Evolutionary conservation across 2,113 vertebrate genomes (phyloP).

Genomic region (Grammomys surdaster): DNA sequence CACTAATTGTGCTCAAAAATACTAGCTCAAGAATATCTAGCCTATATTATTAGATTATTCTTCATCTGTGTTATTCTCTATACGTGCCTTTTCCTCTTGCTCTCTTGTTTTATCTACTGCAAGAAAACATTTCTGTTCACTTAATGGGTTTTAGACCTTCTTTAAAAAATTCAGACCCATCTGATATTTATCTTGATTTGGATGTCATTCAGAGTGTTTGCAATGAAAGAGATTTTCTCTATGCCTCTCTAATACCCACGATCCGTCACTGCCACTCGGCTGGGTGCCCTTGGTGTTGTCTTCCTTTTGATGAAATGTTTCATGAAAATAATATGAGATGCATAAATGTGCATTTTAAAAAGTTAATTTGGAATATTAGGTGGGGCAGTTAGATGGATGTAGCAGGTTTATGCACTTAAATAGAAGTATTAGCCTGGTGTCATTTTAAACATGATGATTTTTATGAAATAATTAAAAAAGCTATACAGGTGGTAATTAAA

Average conservation of each 20-base stretch:
- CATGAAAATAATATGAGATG: conserved; percentile 71
- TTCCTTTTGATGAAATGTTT: conserved; percentile 70
- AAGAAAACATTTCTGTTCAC: conserved; percentile 74
- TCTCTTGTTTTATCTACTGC: conserved; percentile 20
- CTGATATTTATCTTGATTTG: conserved; percentile 84
- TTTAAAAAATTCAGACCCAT: conserved; percentile 74
- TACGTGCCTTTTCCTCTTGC: conserved; percentile 48
- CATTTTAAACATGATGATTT: conserved; percentile 70
- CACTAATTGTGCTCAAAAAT: conserved; percentile 67
- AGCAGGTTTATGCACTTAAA: conserved; percentile 70
- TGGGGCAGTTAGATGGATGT: conserved; percentile 57
- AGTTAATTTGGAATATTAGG: conserved; percentile 76
- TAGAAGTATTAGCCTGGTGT: conserved; percentile 60
- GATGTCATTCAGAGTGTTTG: conserved; percentile 80
- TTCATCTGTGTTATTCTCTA: conserved; percentile 38
- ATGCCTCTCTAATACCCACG: conserved; percentile 74
- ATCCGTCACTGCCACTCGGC: conserved; percentile 74
- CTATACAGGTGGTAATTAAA: conserved; percentile 81
- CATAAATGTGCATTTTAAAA: conserved; percentile 69
- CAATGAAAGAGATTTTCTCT: conserved; percentile 80
- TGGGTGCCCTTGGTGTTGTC: conserved; percentile 68
- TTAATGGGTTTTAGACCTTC: conserved; percentile 78
- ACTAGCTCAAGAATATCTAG: conserved; percentile 61
- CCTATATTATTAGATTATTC: conserved; percentile 67
- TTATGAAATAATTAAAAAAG: conserved; percentile 74